These are phyloP conservation scores for Drosophila meridionalis DNA, from an alignment of 2,888 invertebrate species.

Conservation along the genomic window DNA sequence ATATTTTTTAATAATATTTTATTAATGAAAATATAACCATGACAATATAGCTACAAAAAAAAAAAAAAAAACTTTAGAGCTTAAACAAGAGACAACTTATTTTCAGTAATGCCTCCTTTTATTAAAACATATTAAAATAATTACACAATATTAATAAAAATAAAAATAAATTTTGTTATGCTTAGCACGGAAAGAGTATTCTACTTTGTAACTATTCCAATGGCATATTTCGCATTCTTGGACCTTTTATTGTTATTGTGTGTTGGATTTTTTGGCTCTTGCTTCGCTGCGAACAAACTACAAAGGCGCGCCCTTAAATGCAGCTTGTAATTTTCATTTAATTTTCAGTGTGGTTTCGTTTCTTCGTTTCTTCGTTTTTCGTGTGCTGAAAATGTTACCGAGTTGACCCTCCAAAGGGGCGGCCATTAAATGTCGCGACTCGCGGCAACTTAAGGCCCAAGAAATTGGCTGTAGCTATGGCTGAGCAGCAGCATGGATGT, in stretches of 20 bases:
- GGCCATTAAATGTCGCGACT: slow-evolving; percentile 74
- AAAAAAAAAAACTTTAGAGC: too few relatives aligned
- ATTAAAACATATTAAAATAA: not conserved
- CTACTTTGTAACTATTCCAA: not conserved
- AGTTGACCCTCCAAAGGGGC: slow-evolving; percentile 71
- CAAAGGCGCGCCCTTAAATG: slow-evolving; percentile 59
- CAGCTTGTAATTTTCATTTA: slow-evolving; percentile 74
- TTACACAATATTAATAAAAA: not conserved
- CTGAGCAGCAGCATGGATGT: slow-evolving; percentile 33
- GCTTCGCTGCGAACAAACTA: slow-evolving; percentile 28
- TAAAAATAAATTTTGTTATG: not conserved
- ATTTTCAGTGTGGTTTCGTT: slow-evolving; percentile 67
- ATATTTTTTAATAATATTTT: too few relatives aligned
- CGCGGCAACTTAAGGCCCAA: slow-evolving; percentile 40
- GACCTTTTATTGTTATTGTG: slow-evolving; percentile 22
- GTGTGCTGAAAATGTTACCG: slow-evolving; percentile 53
- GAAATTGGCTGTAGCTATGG: slow-evolving; percentile 47
- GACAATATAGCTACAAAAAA: too few relatives aligned
- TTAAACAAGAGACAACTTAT: too few relatives aligned
- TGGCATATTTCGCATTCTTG: slow-evolving; percentile 13
- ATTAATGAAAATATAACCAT: too few relatives aligned
- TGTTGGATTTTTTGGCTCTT: slow-evolving; percentile 37
- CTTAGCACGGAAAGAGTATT: slow-evolving; percentile 15
- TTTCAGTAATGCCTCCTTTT: not conserved
- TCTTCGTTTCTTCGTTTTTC: slow-evolving; percentile 26